Evolutionary conservation across 2,888 invertebrate species (phyloP).

Genomic region (Pseudoips prasinana): DNA sequence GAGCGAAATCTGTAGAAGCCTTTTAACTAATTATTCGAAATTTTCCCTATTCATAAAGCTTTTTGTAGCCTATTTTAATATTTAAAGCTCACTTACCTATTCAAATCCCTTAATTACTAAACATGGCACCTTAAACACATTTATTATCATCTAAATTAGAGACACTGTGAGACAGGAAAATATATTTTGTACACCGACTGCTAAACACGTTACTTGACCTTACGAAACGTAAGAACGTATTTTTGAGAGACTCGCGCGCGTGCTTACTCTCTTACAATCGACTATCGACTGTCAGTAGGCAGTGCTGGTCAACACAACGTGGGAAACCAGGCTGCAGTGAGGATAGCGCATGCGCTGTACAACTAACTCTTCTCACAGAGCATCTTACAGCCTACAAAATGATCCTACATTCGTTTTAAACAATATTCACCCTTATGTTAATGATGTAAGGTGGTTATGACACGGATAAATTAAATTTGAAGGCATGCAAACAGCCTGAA

Average conservation of each 20-base stretch:
- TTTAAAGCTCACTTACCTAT: conserved; percentile 38
- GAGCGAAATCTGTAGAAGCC: conserved; percentile 26
- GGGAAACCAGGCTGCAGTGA: conserved; percentile 65
- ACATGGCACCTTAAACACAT: conserved; percentile 38
- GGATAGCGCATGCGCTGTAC: conserved; percentile 65
- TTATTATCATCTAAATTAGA: conserved; percentile 24
- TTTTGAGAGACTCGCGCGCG: conserved; percentile 34
- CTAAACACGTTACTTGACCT: conserved; percentile 9
- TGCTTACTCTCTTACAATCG: conserved; percentile 41
- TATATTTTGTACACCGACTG: background rate
- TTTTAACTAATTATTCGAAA: conserved; percentile 32
- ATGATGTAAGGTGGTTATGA: conserved; percentile 22
- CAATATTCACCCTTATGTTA: conserved; percentile 37
- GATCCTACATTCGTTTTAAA: conserved; percentile 16
- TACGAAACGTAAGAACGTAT: conserved; percentile 29
- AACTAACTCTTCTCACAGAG: conserved; percentile 54
- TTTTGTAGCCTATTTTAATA: conserved; percentile 17
- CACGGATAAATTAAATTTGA: conserved; percentile 18
- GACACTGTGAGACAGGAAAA: background rate
- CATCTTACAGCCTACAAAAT: conserved; percentile 41
- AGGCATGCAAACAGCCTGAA: conserved; percentile 40
- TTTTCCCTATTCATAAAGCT: conserved; percentile 27
- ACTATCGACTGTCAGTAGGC: conserved; percentile 71
- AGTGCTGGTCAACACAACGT: conserved; percentile 48
- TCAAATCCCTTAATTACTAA: conserved; percentile 32